Evolutionary conservation across 2,797 vertebrate genomes (phyloP).

Genomic region (Anolis apletophallus): DNA sequence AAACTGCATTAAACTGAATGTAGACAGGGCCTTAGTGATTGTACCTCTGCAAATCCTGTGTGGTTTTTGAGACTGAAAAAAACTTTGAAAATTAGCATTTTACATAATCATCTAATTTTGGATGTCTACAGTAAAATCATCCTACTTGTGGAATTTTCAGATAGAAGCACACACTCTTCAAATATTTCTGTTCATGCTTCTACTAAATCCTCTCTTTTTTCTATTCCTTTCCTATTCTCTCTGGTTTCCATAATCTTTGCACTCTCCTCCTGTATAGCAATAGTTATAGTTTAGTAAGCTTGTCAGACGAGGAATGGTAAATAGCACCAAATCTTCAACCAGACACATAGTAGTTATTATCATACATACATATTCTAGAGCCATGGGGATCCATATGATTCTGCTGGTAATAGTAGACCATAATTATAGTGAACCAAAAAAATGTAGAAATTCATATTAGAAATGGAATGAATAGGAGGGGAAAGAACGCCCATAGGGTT

Average conservation of each 20-base stretch:
- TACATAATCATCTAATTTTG: neutral
- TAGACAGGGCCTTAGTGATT: neutral
- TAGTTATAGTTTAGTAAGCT: neutral
- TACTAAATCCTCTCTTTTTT: neutral
- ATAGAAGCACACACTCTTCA: no score
- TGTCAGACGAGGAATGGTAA: neutral
- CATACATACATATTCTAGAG: neutral
- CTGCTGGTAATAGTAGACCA: neutral
- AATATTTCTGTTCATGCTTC: no score
- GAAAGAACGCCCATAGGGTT: no score
- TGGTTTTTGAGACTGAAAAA: neutral
- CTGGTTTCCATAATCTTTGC: neutral
- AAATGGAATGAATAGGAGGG: rapidly evolving
- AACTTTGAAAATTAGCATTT: neutral
- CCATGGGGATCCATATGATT: neutral
- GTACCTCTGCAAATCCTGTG: neutral
- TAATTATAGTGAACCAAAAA: neutral
- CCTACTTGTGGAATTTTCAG: no score
- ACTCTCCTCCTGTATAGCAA: neutral
- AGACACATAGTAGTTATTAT: neutral
- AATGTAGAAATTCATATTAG: no score
- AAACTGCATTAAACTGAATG: no score
- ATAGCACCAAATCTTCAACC: neutral
- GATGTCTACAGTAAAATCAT: neutral
- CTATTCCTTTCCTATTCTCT: neutral